A percentile compares a stretch with the other conserved stretches of the same genome.
These are phyloP conservation scores for Phocides pigmalion DNA, from an alignment of 1,140 invertebrate genomes.

Conservation along the genomic window DNA sequence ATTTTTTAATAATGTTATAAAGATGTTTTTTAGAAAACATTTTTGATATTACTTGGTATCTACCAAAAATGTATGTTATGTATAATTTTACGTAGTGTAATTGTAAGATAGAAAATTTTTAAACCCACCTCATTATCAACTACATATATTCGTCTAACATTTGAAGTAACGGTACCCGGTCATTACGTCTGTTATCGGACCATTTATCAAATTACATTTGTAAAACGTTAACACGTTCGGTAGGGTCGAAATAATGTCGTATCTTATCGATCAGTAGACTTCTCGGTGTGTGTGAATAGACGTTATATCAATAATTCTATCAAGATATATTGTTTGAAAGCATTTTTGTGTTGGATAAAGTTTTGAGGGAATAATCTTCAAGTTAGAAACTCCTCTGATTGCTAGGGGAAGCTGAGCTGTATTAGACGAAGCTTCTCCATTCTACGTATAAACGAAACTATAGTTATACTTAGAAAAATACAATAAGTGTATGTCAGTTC, in stretches of 20 bases:
- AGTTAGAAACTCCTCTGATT: not conserved
- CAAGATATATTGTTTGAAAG: conserved; percentile 29
- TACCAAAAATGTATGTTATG: too few relatives aligned
- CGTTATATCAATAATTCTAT: conserved; percentile 20
- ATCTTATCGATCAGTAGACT: conserved; percentile 15
- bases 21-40: too few relatives aligned
- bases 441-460: too few relatives aligned
- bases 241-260: conserved; percentile 5
- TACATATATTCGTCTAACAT: not conserved
- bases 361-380: conserved; percentile 22
- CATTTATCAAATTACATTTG: conserved; percentile 9
- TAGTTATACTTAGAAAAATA: too few relatives aligned
- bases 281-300: not conserved
- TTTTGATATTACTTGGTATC: too few relatives aligned
- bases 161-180: not conserved
- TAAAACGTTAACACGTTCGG: not conserved
- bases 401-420: not conserved
- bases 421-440: not conserved
- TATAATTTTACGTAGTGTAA: too few relatives aligned
- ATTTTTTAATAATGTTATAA: too few relatives aligned
- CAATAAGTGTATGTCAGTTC: too few relatives aligned
- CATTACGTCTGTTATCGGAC: not conserved
- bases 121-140: too few relatives aligned
- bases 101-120: too few relatives aligned
- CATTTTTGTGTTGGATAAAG: conserved; percentile 30